These are phyloP conservation scores for Cyclura pinguis DNA, from an alignment of 2,797 vertebrate species.

Conservation along the genomic window DNA sequence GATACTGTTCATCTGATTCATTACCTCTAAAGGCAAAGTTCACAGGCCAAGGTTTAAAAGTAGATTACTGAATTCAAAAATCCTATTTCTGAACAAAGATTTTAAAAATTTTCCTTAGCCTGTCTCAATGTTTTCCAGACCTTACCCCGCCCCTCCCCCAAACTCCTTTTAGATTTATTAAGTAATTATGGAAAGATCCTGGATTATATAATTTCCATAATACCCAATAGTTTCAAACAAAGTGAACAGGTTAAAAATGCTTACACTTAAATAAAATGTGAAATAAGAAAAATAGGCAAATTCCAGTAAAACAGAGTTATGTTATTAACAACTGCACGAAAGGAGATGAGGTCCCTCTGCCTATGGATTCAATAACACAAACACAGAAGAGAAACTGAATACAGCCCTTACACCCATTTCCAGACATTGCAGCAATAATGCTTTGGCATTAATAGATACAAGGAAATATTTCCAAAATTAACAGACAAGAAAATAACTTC, in stretches of 20 bases:
- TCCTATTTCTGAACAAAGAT: slow-evolving; percentile 64
- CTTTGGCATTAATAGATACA: not conserved
- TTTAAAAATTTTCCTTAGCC: slow-evolving; percentile 32
- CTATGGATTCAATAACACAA: not conserved
- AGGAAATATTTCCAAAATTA: slow-evolving; percentile 14
- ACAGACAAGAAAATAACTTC: slow-evolving; percentile 8
- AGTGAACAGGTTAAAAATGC: not conserved
- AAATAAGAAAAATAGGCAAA: not conserved
- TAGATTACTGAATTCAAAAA: slow-evolving; percentile 71
- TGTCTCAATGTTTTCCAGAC: slow-evolving; percentile 35
- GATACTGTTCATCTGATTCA: slow-evolving; percentile 84
- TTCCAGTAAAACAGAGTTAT: not conserved
- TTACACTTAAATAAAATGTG: not conserved
- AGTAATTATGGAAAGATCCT: slow-evolving; percentile 30
- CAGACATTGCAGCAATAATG: not conserved
- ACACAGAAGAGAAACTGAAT: not conserved
- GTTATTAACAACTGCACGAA: not conserved
- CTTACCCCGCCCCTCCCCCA: not conserved
- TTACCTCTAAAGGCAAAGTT: slow-evolving; percentile 81
- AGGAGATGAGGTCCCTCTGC: not conserved
- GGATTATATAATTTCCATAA: not conserved
- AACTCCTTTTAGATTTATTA: slow-evolving; percentile 1
- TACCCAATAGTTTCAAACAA: slow-evolving; percentile 2
- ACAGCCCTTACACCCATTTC: not conserved
- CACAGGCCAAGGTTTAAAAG: slow-evolving; percentile 87